Evolutionary conservation across 2,113 vertebrate genomes (phyloP).

Genomic region (Microcebus murinus): DNA sequence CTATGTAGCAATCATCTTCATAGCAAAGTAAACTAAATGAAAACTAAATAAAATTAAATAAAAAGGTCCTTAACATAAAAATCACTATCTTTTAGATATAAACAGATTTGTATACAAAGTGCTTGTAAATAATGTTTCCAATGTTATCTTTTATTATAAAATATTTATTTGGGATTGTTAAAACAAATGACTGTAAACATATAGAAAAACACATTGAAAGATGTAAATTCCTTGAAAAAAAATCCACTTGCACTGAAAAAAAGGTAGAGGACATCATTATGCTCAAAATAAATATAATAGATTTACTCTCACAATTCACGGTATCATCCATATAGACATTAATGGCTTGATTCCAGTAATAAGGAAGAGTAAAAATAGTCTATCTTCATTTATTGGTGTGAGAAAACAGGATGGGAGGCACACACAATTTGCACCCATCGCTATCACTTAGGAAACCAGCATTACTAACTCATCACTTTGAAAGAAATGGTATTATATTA

Average conservation of each 20-base stretch:
- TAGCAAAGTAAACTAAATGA: background rate
- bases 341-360: background rate
- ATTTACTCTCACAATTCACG: background rate
- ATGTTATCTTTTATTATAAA: background rate
- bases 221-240: background rate
- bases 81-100: background rate
- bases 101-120: background rate
- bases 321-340: background rate
- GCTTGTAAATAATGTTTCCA: background rate
- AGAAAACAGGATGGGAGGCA: background rate
- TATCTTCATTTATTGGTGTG: background rate
- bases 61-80: background rate
- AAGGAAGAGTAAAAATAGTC: background rate
- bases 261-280: background rate
- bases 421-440: background rate
- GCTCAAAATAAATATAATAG: constrained; percentile 31
- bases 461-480: constrained; percentile 44
- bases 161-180: background rate
- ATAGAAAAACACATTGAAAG: constrained; percentile 35
- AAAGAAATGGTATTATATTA: background rate
- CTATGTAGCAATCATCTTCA: background rate
- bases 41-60: background rate
- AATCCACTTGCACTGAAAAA: background rate
- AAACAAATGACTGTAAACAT: background rate
- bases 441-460: background rate